Conservation (phyloP, 2,797 vertebrate species). For the Sebastes itinus region DNA sequence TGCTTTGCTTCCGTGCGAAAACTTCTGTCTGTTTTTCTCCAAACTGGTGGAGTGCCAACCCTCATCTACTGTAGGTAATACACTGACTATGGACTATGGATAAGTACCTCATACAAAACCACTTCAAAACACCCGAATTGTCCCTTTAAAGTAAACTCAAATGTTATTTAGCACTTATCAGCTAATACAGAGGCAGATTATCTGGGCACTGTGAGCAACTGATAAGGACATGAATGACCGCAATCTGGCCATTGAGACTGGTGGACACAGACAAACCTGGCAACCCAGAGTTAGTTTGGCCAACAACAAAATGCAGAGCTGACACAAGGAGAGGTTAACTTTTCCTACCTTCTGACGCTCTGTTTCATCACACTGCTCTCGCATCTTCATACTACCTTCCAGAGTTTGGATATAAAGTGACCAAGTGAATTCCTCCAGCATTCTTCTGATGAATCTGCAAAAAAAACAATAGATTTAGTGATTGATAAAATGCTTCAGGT, state of each 20-base stretch:
- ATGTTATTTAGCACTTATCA: not conserved
- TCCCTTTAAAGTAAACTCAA: no score
- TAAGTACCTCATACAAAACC: no score
- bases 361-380: not conserved
- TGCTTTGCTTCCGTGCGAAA: no score
- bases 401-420: not conserved
- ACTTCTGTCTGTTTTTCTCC: no score
- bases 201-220: not conserved
- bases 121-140: no score
- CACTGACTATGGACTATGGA: no score
- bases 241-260: not conserved
- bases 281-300: not conserved
- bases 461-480: not conserved
- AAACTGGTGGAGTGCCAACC: no score
- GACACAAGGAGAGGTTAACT: not conserved
- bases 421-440: not conserved
- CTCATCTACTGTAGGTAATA: no score
- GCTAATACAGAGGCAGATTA: not conserved
- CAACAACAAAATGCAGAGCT: not conserved
- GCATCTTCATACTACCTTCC: not conserved
- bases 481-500: not conserved
- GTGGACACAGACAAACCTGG: not conserved
- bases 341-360: not conserved
- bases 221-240: not conserved
- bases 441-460: conserved; percentile 3